Conservation (phyloP, 2,888 invertebrate species). For the Disparrhopalites patrizii region DNA sequence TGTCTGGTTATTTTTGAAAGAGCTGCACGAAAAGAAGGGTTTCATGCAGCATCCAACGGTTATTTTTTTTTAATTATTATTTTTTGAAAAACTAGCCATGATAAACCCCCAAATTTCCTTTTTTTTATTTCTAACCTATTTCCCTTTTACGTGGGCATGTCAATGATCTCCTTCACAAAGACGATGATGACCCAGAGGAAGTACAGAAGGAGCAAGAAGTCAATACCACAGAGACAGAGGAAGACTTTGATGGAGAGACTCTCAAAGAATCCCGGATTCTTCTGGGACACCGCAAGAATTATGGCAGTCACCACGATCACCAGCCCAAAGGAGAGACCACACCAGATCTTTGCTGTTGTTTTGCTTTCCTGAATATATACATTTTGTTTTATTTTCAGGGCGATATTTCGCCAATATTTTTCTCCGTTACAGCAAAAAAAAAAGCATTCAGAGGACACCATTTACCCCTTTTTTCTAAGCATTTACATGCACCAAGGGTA, state of each 20-base stretch:
- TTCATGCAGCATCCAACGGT: too few relatives aligned
- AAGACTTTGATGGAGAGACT: conserved; percentile 47
- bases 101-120: background rate
- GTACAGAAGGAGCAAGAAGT: conserved; percentile 48
- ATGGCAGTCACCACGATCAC: conserved; percentile 48
- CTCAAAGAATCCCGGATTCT: conserved; percentile 44
- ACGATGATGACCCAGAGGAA: conserved; percentile 49
- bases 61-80: too few relatives aligned
- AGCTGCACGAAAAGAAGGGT: too few relatives aligned
- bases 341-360: conserved; percentile 48
- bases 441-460: too few relatives aligned
- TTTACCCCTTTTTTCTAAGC: too few relatives aligned
- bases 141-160: conserved; percentile 39
- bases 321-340: conserved; percentile 40
- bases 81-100: too few relatives aligned
- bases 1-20: too few relatives aligned
- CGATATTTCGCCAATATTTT: too few relatives aligned
- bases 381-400: too few relatives aligned
- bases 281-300: conserved; percentile 47
- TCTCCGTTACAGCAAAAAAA: too few relatives aligned
- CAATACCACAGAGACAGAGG: conserved; percentile 45
- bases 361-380: conserved; percentile 45
- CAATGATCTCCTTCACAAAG: conserved; percentile 46
- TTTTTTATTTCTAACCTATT: background rate
- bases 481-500: too few relatives aligned